These are phyloP conservation scores for Hemichromis elongatus DNA, from an alignment of 2,113 vertebrate species.

Conservation along the genomic window DNA sequence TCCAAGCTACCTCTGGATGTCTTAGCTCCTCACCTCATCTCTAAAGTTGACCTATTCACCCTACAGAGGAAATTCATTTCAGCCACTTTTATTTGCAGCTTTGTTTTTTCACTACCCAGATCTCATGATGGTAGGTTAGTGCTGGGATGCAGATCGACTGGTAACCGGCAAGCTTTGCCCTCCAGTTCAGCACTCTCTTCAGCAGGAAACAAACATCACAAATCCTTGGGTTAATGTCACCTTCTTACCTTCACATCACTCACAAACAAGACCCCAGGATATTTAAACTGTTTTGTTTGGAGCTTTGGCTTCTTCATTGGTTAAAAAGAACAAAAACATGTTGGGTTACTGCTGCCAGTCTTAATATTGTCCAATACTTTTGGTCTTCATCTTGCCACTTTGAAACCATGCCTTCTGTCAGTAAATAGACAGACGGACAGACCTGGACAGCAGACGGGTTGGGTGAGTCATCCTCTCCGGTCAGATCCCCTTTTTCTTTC, in stretches of 20 bases:
- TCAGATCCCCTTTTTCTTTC: conserved; percentile 77
- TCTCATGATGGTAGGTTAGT: not conserved
- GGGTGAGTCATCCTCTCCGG: conserved; percentile 49
- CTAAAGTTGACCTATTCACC: not conserved
- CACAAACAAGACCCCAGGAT: not conserved
- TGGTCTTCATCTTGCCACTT: not conserved
- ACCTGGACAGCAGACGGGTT: conserved; percentile 73
- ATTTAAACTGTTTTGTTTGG: not conserved
- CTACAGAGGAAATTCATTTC: not conserved
- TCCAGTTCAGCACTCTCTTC: not conserved
- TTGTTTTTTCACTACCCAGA: not conserved
- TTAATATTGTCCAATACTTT: not conserved
- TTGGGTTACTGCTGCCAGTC: not conserved
- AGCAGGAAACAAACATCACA: fast-evolving
- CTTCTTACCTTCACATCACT: not conserved
- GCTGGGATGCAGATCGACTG: not conserved
- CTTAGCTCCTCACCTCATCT: not conserved
- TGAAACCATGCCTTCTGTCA: not conserved
- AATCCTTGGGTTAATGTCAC: not conserved
- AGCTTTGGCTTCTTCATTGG: not conserved
- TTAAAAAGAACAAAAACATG: not conserved
- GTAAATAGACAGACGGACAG: not conserved
- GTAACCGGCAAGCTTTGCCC: not conserved
- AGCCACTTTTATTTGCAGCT: not conserved
- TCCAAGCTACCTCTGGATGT: not conserved